These are phyloP conservation scores for Anastrepha ludens DNA, from an alignment of 1,140 invertebrate genomes.

Conservation along the genomic window DNA sequence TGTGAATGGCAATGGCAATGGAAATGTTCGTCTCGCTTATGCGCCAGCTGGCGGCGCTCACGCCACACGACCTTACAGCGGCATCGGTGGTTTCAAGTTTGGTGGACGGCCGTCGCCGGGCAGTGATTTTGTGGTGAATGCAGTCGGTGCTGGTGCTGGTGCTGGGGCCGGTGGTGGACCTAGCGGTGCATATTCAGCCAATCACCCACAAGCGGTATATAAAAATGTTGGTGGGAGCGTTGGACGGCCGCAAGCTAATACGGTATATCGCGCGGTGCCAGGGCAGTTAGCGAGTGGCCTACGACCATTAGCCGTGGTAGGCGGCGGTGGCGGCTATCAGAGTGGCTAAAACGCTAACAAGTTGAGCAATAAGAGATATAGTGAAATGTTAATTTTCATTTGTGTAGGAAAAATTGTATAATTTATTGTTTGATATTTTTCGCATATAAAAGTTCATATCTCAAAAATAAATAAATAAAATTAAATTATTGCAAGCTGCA, in stretches of 20 bases:
- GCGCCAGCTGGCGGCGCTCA: neutral
- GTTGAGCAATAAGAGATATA: neutral
- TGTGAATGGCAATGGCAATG: neutral
- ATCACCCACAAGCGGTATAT: constrained; percentile 16
- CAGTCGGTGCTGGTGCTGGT: neutral
- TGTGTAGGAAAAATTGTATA: neutral
- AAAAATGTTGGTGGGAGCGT: neutral
- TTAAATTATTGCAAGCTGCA: neutral
- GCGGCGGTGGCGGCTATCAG: neutral
- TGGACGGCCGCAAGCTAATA: neutral
- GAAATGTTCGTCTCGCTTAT: constrained; percentile 35
- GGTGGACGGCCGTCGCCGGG: constrained; percentile 3
- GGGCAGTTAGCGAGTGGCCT: neutral
- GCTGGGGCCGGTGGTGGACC: neutral
- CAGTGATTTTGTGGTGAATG: constrained; percentile 31
- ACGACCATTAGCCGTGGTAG: neutral
- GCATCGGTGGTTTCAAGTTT: constrained; percentile 26
- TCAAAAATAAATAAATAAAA: constrained; percentile 36
- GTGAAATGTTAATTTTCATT: too few species aligned
- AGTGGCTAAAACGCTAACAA: neutral
- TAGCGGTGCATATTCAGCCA: neutral
- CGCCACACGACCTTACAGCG: neutral
- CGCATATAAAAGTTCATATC: constrained; percentile 5
- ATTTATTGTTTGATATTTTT: neutral
- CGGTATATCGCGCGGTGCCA: neutral